Conservation (phyloP, 2,888 invertebrate species). For the Mythimna albipuncta region DNA sequence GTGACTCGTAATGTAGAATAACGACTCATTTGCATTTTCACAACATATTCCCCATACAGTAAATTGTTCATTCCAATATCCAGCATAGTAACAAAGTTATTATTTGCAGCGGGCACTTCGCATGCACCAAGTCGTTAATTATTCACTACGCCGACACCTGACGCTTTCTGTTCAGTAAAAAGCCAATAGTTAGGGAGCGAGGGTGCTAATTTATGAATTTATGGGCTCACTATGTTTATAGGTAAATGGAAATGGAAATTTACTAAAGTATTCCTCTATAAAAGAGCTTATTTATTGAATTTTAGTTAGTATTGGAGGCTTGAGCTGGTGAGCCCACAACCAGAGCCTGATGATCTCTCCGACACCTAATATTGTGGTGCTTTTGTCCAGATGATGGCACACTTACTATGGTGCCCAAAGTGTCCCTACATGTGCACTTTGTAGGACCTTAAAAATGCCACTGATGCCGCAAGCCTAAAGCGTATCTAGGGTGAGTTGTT, state of each 20-base stretch:
- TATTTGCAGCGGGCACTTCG: conserved; percentile 52
- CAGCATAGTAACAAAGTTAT: conserved; percentile 45
- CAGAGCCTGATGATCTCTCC: too few species aligned
- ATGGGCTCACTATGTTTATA: conserved; percentile 30
- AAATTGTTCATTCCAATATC: conserved; percentile 36
- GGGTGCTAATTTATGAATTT: conserved; percentile 48
- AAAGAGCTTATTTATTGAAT: neutral
- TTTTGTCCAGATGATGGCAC: too few species aligned
- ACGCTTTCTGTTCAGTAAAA: conserved; percentile 58
- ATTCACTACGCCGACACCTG: conserved; percentile 69
- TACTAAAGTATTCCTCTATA: neutral
- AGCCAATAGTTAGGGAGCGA: conserved; percentile 52
- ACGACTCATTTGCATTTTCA: neutral
- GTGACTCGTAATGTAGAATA: neutral
- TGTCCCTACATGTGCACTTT: too few species aligned
- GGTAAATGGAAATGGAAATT: conserved; percentile 21
- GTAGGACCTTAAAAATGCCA: too few species aligned
- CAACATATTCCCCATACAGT: neutral
- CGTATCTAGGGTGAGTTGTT: too few species aligned
- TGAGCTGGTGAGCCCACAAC: too few species aligned
- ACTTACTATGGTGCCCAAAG: too few species aligned
- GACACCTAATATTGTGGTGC: too few species aligned
- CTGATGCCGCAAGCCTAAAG: too few species aligned
- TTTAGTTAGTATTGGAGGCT: neutral
- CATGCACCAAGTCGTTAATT: conserved; percentile 66